Percentiles rank a stretch among this genome's conserved stretches.
Conservation (phyloP, 2,888 invertebrate species). For the Andricus quercusramuli region DNA sequence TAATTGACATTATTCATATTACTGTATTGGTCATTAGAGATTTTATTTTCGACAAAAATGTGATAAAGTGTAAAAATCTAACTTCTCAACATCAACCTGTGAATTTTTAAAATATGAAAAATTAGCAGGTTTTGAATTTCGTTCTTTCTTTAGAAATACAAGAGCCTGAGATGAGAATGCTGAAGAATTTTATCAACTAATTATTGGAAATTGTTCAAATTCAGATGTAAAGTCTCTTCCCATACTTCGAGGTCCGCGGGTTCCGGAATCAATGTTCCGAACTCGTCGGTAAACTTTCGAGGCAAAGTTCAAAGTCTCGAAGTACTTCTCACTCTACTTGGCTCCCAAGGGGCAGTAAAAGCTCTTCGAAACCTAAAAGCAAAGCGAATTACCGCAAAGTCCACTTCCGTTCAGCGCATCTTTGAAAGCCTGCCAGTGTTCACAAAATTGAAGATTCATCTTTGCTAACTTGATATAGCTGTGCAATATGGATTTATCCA, state of each 20-base stretch:
- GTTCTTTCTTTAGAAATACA: conserved; percentile 6
- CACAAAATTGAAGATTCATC: conserved; percentile 2
- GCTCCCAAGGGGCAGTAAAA: conserved; percentile 50
- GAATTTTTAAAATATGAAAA: too few species aligned
- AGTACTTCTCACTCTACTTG: conserved; percentile 9
- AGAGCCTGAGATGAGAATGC: background rate
- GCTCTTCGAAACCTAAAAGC: conserved; percentile 62
- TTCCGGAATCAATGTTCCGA: conserved; percentile 31
- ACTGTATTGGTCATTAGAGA: too few species aligned
- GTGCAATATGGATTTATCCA: background rate
- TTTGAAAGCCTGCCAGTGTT: conserved; percentile 57
- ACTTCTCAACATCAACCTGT: too few species aligned
- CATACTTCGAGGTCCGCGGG: conserved; percentile 3
- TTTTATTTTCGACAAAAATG: too few species aligned
- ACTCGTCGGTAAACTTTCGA: conserved; percentile 34
- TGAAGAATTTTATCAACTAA: conserved; percentile 22
- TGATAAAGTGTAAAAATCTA: too few species aligned
- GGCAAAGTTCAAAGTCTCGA: conserved; percentile 32
- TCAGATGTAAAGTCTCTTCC: conserved; percentile 9
- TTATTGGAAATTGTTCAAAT: conserved; percentile 27
- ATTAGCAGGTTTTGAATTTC: too few species aligned
- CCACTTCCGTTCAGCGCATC: conserved; percentile 48
- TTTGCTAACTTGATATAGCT: background rate
- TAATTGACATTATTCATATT: too few species aligned
- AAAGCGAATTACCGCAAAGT: conserved; percentile 64